These are phyloP conservation scores for Drepana arcuata DNA, from an alignment of 1,140 invertebrate species.

Conservation along the genomic window DNA sequence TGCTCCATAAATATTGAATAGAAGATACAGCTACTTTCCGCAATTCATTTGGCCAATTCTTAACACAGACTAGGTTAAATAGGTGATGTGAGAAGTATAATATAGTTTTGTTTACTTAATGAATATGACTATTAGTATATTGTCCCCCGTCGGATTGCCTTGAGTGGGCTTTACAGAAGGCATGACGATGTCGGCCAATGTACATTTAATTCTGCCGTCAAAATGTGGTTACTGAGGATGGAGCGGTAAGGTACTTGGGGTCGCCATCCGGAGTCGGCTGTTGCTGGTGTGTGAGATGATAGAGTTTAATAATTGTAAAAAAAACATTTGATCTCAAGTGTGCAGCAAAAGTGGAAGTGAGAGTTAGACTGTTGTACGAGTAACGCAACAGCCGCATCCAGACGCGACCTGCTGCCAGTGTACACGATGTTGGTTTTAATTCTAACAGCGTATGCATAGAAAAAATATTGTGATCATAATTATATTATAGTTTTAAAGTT, in stretches of 20 bases:
- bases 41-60: background rate
- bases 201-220: no score
- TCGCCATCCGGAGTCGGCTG: conserved; percentile 27
- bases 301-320: conserved; percentile 64
- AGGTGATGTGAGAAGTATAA: conserved; percentile 62
- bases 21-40: background rate
- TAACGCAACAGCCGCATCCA: conserved; percentile 33
- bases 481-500: conserved; percentile 67
- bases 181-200: no score
- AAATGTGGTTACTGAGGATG: conserved; percentile 11
- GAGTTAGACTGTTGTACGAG: conserved; percentile 44
- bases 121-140: no score
- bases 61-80: conserved; percentile 36
- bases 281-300: conserved; percentile 57
- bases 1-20: conserved; percentile 20
- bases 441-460: conserved; percentile 56
- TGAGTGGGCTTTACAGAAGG: no score
- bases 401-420: conserved; percentile 18
- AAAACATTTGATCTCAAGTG: conserved; percentile 71
- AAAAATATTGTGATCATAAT: conserved; percentile 72
- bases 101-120: conserved; percentile 52
- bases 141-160: conserved; percentile 19
- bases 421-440: conserved; percentile 28
- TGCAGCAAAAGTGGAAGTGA: conserved; percentile 65
- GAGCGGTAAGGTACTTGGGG: conserved; percentile 15